A percentile compares a stretch with the other conserved stretches of the same genome.
These are phyloP conservation scores for Scomber japonicus DNA, from an alignment of 2,113 vertebrate species.

Conservation along the genomic window DNA sequence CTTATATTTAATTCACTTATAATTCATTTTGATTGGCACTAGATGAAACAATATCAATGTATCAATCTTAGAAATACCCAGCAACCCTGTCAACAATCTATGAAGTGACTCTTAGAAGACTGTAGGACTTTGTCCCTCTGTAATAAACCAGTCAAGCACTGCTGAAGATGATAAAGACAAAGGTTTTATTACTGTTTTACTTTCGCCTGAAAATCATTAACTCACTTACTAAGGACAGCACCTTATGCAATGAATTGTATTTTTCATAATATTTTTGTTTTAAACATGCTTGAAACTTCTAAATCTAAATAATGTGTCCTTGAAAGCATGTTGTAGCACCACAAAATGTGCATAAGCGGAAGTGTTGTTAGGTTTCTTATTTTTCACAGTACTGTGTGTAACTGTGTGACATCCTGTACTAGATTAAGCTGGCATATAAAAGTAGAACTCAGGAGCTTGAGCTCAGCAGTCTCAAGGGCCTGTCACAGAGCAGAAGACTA, in stretches of 20 bases:
- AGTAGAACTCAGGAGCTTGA: neutral
- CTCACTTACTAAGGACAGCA: neutral
- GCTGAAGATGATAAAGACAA: neutral
- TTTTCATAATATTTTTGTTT: neutral
- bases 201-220: constrained; percentile 24
- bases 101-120: too few relatives aligned
- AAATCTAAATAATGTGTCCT: neutral
- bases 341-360: neutral
- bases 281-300: neutral
- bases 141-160: neutral
- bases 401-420: constrained; percentile 40
- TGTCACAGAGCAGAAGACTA: neutral
- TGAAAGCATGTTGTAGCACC: neutral
- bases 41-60: too few relatives aligned
- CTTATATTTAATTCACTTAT: too few relatives aligned
- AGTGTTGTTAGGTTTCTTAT: neutral
- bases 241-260: neutral
- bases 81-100: too few relatives aligned
- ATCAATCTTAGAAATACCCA: too few relatives aligned
- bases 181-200: constrained; percentile 7
- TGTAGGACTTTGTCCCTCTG: constrained; percentile 12
- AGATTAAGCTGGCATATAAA: neutral
- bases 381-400: neutral
- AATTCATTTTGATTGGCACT: too few relatives aligned
- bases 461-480: neutral